Evolutionary conservation across 2,797 vertebrate species (phyloP).

Genomic region (Holocentrus rufus): DNA sequence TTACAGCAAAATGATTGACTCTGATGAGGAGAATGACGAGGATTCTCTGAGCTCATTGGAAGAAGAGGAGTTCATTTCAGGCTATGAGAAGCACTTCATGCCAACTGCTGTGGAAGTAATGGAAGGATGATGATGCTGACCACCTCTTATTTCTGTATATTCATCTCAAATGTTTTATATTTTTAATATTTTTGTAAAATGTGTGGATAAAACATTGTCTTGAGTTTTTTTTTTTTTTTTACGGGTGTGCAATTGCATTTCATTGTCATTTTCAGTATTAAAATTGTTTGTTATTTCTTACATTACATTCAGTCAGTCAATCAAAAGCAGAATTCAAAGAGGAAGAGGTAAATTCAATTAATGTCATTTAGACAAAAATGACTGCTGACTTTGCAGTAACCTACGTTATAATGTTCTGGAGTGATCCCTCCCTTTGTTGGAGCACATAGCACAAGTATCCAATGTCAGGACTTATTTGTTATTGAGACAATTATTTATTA

Average conservation of each 20-base stretch:
- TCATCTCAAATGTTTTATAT: not conserved
- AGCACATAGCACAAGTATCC: no score
- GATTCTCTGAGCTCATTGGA: conserved; percentile 51
- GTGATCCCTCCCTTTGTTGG: no score
- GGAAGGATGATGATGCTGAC: conserved; percentile 15
- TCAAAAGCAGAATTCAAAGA: not conserved
- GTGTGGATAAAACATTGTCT: not conserved
- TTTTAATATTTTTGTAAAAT: not conserved
- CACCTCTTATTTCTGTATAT: not conserved
- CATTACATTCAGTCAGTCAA: no score
- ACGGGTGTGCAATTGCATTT: not conserved
- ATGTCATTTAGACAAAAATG: not conserved
- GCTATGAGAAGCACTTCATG: conserved; percentile 84
- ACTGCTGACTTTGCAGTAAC: not conserved
- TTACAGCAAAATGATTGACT: conserved; percentile 76
- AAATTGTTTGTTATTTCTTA: no score
- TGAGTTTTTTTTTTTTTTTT: not conserved
- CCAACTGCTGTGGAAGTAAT: conserved; percentile 66
- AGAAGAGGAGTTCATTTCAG: conserved; percentile 58
- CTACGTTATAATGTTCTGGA: not conserved
- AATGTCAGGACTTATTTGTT: no score
- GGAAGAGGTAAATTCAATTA: not conserved
- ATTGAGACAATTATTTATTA: no score
- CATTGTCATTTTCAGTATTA: no score
- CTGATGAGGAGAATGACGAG: conserved; percentile 59